phyloP scores from a whole-genome alignment of 64 coral and sea anemone genomes.

The Trachythela sp. region DNA sequence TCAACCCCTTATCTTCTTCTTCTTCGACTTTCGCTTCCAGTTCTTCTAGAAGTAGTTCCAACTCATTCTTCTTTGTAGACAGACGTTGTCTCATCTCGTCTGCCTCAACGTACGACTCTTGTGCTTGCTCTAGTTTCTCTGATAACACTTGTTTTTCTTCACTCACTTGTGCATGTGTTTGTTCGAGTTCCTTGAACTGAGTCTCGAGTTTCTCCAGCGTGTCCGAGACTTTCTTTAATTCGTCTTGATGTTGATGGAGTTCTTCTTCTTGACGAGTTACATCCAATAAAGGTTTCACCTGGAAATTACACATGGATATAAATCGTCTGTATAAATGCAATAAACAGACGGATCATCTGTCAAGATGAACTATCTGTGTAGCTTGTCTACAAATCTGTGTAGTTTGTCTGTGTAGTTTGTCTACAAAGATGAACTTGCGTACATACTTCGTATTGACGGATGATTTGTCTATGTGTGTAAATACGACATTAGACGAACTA shows the following conservation, averaged over 20 bases:
- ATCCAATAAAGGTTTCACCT: constrained; percentile 82
- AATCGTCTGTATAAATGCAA: too few relatives aligned
- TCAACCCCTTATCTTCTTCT: background rate
- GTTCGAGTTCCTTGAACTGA: constrained; percentile 57
- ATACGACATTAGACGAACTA: too few relatives aligned
- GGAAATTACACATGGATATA: background rate
- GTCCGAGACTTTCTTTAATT: constrained; percentile 56
- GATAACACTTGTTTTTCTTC: constrained; percentile 80
- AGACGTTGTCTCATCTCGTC: constrained; percentile 72
- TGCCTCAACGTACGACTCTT: constrained; percentile 49
- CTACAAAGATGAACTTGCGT: too few relatives aligned
- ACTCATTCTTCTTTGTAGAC: constrained; percentile 78
- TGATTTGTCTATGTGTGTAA: too few relatives aligned
- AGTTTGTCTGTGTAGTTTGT: too few relatives aligned
- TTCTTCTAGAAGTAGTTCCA: constrained; percentile 79
- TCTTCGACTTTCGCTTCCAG: constrained; percentile 64
- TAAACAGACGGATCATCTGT: too few relatives aligned
- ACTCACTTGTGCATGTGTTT: constrained; percentile 63
- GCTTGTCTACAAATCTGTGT: too few relatives aligned
- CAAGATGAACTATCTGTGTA: too few relatives aligned
- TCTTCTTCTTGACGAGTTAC: constrained; percentile 92
- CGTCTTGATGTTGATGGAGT: constrained; percentile 63
- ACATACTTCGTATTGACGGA: too few relatives aligned
- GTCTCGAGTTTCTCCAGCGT: constrained; percentile 81
- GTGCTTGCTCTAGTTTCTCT: background rate